A percentile compares a stretch with the other conserved stretches of the same genome.
Conservation (phyloP, 2,113 vertebrate species). For the Cathartes aura region DNA sequence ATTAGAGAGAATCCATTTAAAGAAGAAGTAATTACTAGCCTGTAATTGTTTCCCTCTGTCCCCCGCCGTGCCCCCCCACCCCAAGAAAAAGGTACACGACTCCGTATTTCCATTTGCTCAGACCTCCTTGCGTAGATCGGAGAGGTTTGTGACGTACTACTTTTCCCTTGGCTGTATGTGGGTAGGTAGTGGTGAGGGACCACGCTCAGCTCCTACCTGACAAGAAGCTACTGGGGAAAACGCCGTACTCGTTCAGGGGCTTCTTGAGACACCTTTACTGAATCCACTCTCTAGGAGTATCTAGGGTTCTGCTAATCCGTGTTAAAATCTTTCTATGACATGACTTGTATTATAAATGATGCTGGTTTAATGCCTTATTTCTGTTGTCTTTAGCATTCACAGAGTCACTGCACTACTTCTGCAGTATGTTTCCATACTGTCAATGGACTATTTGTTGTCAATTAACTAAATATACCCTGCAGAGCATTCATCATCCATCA, state of each 20-base stretch:
- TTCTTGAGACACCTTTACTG: neutral
- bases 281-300: neutral
- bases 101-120: neutral
- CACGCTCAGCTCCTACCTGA: neutral
- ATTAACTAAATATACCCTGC: neutral
- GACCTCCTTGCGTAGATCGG: fast-evolving
- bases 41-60: slow-evolving; percentile 63
- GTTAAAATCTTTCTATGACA: neutral
- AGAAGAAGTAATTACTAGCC: slow-evolving; percentile 67
- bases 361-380: neutral
- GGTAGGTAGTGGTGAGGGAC: neutral
- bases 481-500: neutral
- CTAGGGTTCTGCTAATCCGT: neutral
- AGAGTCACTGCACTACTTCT: neutral
- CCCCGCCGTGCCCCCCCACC: neutral
- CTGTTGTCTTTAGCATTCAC: neutral
- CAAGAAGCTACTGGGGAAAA: neutral
- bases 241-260: fast-evolving
- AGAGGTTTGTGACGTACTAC: neutral
- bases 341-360: neutral
- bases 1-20: slow-evolving; percentile 60
- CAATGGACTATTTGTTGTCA: neutral
- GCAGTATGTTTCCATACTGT: neutral
- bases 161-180: neutral
- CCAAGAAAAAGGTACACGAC: neutral